Percentiles rank a stretch among this genome's conserved stretches.
Evolutionary conservation across 2,113 vertebrate species (phyloP).

Genomic region (Rhea americana): DNA sequence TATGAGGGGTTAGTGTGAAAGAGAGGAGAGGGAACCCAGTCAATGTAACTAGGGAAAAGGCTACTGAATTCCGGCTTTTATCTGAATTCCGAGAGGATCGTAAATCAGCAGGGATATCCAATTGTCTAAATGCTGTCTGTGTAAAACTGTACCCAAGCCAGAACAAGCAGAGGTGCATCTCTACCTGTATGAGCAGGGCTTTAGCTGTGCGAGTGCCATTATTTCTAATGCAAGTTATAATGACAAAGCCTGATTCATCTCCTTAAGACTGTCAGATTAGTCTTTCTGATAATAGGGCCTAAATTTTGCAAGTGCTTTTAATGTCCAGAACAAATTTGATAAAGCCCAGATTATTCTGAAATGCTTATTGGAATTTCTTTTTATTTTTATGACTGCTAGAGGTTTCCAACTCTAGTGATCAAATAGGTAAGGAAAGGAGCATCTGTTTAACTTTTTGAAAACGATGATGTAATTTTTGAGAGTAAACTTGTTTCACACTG

Average conservation of each 20-base stretch:
- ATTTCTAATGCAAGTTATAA: conserved; percentile 33
- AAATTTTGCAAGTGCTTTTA: conserved; percentile 27
- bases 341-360: background rate
- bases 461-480: background rate
- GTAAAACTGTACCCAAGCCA: background rate
- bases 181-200: background rate
- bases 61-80: background rate
- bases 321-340: background rate
- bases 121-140: background rate
- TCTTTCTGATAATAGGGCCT: conserved; percentile 11
- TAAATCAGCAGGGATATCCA: background rate
- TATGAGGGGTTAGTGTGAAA: background rate
- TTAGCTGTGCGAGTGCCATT: conserved; percentile 1
- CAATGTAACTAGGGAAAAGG: background rate
- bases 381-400: background rate
- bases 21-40: background rate
- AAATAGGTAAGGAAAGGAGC: background rate
- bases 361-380: background rate
- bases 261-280: conserved; percentile 12
- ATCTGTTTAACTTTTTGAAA: background rate
- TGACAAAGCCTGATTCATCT: conserved; percentile 13
- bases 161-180: background rate
- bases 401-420: background rate
- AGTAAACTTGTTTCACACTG: background rate
- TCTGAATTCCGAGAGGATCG: background rate